Evolutionary conservation across 2,888 invertebrate genomes (phyloP), one percentile per base, ranked within the genome.

Genomic region (Spilosoma lubricipeda): DNA sequence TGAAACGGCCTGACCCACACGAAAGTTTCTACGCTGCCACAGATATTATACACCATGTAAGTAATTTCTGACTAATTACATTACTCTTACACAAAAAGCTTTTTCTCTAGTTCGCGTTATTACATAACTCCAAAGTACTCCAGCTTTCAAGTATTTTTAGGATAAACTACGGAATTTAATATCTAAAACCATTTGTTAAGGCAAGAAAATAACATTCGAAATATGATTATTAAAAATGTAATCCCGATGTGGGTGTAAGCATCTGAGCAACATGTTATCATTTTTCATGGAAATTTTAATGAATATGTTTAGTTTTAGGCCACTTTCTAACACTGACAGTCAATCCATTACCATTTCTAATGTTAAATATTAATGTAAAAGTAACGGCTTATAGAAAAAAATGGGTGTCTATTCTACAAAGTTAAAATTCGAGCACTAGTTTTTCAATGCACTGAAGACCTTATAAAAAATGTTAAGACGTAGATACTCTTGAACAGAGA

Each of bases 1-100:
- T 95, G 94, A 95, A 94, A 78, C 89, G 95, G 7, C 90, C 94
- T 7, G 95, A 95, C 77, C 95, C 94, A 0, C 93, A 93, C 73
- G 95, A 95, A 84, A 97, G 97, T 86, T 97, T 97, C 92, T 98
- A 98, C 89, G 98, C 98, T 2, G 98, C 98, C 65, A 98, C 98
- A 2, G 98, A 98, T 88, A 98, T 98, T 86, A 96, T 98, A 86
- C 97, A 95, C 83, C 97, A 95, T 79, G 95, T 95, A 84, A 93
- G 95, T 95, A 88, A 73, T 70, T 83, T 76, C 59, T 78, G 59
- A 65, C 66, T 75, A 74, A 70, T 69, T 48, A 73, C 42, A 63
- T 63, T 70, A 70, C 59, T 67, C 59, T 45, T 39, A 48, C n/a
- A 63, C 64, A 64, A 63, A n/a, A 68, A 48, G 36, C 23, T 68